phyloP scores from a whole-genome alignment of 2,888 invertebrate genomes.

The Zootermopsis nevadensis region DNA sequence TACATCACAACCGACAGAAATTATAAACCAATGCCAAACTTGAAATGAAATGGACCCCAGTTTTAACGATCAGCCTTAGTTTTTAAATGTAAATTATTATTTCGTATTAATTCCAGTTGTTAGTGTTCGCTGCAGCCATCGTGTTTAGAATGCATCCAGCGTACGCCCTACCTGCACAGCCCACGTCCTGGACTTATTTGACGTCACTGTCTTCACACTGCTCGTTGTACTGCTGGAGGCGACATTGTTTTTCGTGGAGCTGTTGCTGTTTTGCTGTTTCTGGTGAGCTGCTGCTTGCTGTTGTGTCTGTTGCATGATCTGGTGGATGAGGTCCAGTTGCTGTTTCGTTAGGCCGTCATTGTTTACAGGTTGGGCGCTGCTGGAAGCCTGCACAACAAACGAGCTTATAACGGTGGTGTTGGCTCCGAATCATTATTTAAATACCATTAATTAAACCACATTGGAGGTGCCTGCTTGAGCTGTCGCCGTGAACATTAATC shows the following conservation, averaged over 20 bases:
- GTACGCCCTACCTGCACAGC: constrained; percentile 59
- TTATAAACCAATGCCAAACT: too few relatives aligned
- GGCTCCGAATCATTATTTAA: not conserved
- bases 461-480: too few relatives aligned
- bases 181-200: constrained; percentile 58
- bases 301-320: constrained; percentile 81
- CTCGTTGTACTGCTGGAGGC: constrained; percentile 57
- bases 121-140: not conserved
- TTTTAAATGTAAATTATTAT: constrained; percentile 1
- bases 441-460: too few relatives aligned
- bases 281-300: constrained; percentile 68
- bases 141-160: not conserved
- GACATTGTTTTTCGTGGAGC: constrained; percentile 30
- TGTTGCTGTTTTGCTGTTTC: constrained; percentile 56
- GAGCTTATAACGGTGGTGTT: not conserved
- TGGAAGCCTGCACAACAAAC: constrained; percentile 58
- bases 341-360: constrained; percentile 79
- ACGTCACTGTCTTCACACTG: constrained; percentile 44
- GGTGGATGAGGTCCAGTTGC: constrained; percentile 80
- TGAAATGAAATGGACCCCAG: too few relatives aligned
- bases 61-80: too few relatives aligned
- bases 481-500: too few relatives aligned
- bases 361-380: constrained; percentile 57
- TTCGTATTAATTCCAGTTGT: not conserved
- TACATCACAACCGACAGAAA: too few relatives aligned